Conservation (phyloP, 2,888 invertebrate species). For the Cosmia trapezina region DNA sequence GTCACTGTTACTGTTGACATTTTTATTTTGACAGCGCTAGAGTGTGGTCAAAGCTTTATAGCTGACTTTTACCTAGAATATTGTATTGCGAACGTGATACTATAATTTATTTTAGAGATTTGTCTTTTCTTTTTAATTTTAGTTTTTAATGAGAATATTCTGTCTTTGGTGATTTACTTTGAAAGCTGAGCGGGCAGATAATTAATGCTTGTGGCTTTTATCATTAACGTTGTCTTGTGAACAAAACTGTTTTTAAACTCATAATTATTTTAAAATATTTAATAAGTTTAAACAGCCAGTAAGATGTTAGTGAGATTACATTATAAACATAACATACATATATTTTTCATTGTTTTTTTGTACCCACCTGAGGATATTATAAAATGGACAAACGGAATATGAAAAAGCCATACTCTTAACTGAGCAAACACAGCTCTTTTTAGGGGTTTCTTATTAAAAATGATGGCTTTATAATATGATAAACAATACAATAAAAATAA, state of each 20-base stretch:
- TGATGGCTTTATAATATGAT: not conserved
- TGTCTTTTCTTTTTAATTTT: not conserved
- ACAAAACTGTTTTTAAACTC: not conserved
- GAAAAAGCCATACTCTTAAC: not conserved
- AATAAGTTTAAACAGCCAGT: not conserved
- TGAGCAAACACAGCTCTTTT: not conserved
- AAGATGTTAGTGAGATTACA: not conserved
- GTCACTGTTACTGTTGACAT: not conserved
- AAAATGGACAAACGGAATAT: not conserved
- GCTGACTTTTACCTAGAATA: not conserved
- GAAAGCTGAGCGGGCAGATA: not conserved
- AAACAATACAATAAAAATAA: not conserved
- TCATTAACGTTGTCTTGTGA: not conserved
- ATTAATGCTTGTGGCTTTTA: not conserved
- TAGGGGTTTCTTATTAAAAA: not conserved
- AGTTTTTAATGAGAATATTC: constrained; percentile 7
- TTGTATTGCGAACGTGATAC: constrained; percentile 20
- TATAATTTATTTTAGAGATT: constrained; percentile 6
- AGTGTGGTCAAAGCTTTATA: not conserved
- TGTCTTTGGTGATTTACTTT: constrained; percentile 8
- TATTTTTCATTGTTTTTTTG: too few species aligned
- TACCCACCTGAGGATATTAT: too few species aligned
- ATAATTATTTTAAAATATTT: not conserved
- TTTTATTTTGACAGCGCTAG: not conserved
- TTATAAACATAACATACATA: too few species aligned